A percentile compares a stretch with the other conserved stretches of the same genome.
These are phyloP conservation scores for Mustela lutreola DNA, from an alignment of 2,113 vertebrate species.

Conservation along the genomic window DNA sequence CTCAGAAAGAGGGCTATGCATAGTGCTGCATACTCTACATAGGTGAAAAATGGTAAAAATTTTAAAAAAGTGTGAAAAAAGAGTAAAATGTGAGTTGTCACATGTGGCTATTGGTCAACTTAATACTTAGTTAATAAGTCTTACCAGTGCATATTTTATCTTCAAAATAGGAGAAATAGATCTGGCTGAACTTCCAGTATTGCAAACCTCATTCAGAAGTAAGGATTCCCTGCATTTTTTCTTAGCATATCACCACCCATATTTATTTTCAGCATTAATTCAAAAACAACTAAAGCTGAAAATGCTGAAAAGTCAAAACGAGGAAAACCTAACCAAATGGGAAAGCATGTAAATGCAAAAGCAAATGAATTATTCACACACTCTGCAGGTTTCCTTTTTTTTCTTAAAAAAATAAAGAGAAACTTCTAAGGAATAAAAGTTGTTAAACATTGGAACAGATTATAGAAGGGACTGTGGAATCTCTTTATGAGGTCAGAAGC, in stretches of 20 bases:
- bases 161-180: conserved; percentile 1
- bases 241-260: background rate
- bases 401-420: background rate
- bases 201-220: background rate
- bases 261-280: conserved; percentile 60
- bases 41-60: background rate
- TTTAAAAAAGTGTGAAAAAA: background rate
- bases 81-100: background rate
- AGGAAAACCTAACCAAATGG: conserved; percentile 60
- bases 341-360: conserved; percentile 63
- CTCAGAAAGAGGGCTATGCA: background rate
- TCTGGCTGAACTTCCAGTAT: background rate
- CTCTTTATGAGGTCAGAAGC: background rate
- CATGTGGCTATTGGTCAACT: background rate
- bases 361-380: conserved; percentile 71
- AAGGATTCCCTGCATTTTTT: background rate
- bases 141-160: background rate
- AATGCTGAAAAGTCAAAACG: conserved; percentile 61
- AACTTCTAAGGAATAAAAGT: conserved; percentile 57
- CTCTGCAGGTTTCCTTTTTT: conserved; percentile 74
- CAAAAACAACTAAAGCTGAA: conserved; percentile 64
- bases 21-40: background rate
- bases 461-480: background rate
- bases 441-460: conserved; percentile 32
- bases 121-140: background rate